Percentiles rank a stretch among this genome's conserved stretches.
Evolutionary conservation across 1,140 invertebrate genomes (phyloP).

Genomic region (Drosophila prosaltans): DNA sequence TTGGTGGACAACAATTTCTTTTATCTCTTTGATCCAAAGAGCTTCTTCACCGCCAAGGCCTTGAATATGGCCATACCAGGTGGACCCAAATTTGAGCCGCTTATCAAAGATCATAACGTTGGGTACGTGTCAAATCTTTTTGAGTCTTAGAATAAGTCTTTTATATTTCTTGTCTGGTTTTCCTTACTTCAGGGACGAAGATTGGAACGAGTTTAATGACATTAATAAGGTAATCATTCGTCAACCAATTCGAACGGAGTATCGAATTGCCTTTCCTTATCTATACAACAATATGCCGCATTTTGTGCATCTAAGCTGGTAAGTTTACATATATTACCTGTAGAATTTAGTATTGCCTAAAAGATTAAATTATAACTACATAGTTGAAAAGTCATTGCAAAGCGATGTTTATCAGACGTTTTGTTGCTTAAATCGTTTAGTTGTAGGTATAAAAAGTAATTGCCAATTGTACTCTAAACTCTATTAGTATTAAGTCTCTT

Average conservation of each 20-base stretch:
- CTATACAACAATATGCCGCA: slow-evolving; percentile 99
- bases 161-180: not conserved
- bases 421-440: too few species aligned
- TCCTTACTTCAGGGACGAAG: slow-evolving; percentile 92
- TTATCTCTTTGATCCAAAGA: slow-evolving; percentile 99
- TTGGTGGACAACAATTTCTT: slow-evolving; percentile 99
- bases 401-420: too few species aligned
- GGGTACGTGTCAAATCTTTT: slow-evolving; percentile 85
- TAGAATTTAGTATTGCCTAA: too few species aligned
- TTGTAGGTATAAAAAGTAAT: too few species aligned
- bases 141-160: not conserved
- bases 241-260: slow-evolving; percentile 99
- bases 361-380: too few species aligned
- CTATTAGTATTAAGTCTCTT: too few species aligned
- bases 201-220: slow-evolving; percentile 99
- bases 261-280: slow-evolving; percentile 99
- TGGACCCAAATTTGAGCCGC: slow-evolving; percentile 99
- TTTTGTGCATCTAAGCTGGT: slow-evolving; percentile 97
- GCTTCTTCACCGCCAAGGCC: slow-evolving; percentile 99
- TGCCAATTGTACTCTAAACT: too few species aligned
- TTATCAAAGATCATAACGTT: slow-evolving; percentile 98
- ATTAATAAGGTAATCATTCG: slow-evolving; percentile 99
- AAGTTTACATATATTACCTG: slow-evolving; percentile 82
- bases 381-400: too few species aligned
- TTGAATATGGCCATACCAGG: slow-evolving; percentile 99